These are phyloP conservation scores for Saccopteryx bilineata DNA, from an alignment of 2,113 vertebrate species.

Conservation along the genomic window DNA sequence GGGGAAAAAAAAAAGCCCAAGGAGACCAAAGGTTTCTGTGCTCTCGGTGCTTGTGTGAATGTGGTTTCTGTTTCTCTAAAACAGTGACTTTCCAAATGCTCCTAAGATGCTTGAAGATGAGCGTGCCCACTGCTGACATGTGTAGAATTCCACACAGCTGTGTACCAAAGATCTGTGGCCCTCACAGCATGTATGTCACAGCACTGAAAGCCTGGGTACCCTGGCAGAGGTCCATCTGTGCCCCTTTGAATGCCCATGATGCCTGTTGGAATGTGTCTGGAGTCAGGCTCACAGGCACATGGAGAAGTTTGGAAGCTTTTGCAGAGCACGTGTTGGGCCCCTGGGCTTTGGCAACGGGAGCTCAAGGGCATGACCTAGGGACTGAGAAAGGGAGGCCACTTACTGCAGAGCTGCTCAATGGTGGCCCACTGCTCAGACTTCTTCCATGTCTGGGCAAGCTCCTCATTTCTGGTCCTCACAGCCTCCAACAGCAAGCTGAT, in stretches of 20 bases:
- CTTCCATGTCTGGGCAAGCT: conserved; percentile 98
- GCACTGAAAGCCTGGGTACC: neutral
- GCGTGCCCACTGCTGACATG: fast-evolving
- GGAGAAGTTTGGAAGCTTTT: too few relatives aligned
- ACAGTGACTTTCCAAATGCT: neutral
- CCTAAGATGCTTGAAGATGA: neutral
- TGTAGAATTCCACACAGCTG: neutral
- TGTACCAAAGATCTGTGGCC: fast-evolving
- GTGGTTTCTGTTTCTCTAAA: neutral
- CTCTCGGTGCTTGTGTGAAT: neutral
- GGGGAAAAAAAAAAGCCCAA: neutral
- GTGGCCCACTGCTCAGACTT: conserved; percentile 99
- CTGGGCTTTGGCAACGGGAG: fast-evolving
- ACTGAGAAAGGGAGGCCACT: conserved; percentile 76
- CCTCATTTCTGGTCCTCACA: conserved; percentile 95
- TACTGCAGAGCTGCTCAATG: conserved; percentile 98
- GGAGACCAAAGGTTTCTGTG: neutral
- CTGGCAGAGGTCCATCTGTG: neutral
- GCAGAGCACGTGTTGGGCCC: fast-evolving
- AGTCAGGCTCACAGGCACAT: neutral
- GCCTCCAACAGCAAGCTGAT: conserved; percentile 97
- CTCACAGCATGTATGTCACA: fast-evolving
- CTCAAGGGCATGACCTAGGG: fast-evolving
- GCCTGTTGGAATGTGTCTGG: too few relatives aligned
- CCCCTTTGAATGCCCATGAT: fast-evolving